These are phyloP conservation scores for Lepidurus packardi DNA, from an alignment of 1,140 invertebrate genomes.

Conservation along the genomic window DNA sequence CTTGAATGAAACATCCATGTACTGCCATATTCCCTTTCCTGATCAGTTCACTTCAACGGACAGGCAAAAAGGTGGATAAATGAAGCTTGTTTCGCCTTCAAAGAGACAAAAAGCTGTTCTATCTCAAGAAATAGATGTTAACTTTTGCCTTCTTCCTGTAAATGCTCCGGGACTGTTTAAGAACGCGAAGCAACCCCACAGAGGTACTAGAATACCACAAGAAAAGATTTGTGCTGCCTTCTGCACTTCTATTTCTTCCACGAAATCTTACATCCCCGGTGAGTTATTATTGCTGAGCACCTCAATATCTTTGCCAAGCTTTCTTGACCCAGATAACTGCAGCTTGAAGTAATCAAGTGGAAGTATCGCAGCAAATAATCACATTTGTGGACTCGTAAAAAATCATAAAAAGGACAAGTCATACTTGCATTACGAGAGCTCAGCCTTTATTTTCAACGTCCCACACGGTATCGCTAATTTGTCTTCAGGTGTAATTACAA, in stretches of 20 bases:
- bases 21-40: too few relatives aligned
- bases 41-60: not conserved
- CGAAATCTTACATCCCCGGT: not conserved
- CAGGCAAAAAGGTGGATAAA: not conserved
- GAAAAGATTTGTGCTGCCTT: constrained; percentile 1
- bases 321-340: not conserved
- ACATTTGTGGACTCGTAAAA: not conserved
- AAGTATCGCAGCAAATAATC: constrained; percentile 1
- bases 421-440: not conserved
- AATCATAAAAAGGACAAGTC: not conserved
- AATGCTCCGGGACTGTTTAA: not conserved
- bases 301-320: not conserved
- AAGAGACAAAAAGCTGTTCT: not conserved
- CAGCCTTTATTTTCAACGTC: not conserved
- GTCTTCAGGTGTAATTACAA: not conserved
- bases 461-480: not conserved
- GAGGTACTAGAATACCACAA: not conserved
- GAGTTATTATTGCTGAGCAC: constrained; percentile 13
- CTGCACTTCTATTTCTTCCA: not conserved
- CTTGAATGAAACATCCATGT: too few relatives aligned
- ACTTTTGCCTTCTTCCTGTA: not conserved
- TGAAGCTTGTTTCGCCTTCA: not conserved
- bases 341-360: constrained; percentile 4
- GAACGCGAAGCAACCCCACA: not conserved
- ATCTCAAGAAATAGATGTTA: not conserved